Evolutionary conservation across 2,113 vertebrate genomes (phyloP), one percentile per base, ranked within the genome.

Genomic region (Crocuta crocuta): DNA sequence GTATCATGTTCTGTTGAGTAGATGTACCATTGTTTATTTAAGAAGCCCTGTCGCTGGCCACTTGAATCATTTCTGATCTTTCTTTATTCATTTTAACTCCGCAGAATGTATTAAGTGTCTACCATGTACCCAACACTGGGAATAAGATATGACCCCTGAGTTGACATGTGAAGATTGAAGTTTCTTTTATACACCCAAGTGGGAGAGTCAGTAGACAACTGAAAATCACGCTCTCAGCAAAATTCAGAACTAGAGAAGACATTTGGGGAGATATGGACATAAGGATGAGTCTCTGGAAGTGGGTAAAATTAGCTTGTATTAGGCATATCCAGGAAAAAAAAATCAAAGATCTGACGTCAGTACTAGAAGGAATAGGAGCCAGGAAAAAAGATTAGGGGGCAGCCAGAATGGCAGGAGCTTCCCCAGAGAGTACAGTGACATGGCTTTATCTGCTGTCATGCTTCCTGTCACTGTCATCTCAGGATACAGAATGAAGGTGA

Each of bases 71-170:
- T 91, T 93, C 76, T 95, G n/a, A 43, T 89, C 17, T 82, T 82
- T 71, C 31, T 74, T 63, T 45, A 79, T 50, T 93, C 84, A 65
- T 48, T 80, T 93, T 21, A 95, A 53, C 39, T 83, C 28, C 87
- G 33, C 12, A 80, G n/a, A 66, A 45, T 66, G 9, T 17, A 45
- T 33, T 74, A 33, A 76, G 4, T 11, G 12, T 63, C 17, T 45
- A 10, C 28, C 43, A 4, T 66, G 23, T 84, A 8, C 80, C 26
- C 11, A 70, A 11, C 35, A 4, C 35, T 39, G 33, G 70, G 50
- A 91, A 45, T 85, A 31, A 92, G 28, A 15, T 16, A 45, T 21
- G 33, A 66, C 2, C 53, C 16, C 50, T 79, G 63, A 73, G 21
- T 61, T 35, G 10, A 76, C 43, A 65, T 3, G 0, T 82, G 58